Base-by-base conservation (phyloP, 2,113 vertebrate genomes). In the Urocitellus parryii region DNA sequence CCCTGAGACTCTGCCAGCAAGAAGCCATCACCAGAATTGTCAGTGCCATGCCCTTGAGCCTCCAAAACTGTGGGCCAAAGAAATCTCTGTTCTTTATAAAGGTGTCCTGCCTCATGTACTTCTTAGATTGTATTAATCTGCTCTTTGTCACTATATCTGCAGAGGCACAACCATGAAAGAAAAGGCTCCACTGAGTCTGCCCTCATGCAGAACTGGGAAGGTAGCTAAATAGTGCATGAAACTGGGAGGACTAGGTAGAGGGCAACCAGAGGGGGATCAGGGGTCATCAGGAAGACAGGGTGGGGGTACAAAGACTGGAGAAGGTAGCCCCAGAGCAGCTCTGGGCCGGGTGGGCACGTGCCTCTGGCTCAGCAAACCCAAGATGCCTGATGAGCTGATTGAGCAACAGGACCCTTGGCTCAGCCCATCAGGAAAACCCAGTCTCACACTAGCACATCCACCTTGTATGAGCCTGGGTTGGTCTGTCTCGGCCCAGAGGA, bases 291-390 rank as follows among this genome's bases (percentile, higher is more conserved):
- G 72, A 76, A 34, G 17, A 76, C 8, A 29, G 16, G 25, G 2
- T 34, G 2, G 68, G 3, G 34, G 48, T 17, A 39, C 16, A 51
- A 24, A 8, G 9, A 25, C 32, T 42, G 32, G 73, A 81, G 32
- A 81, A 25, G 9, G 61, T 0, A 0, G 45, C n/a, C 45, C 5
- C 16, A 5, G 10, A 32, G 32, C 27, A 29, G 7, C 74, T 85
- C 32, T 67, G 13, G 0, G 45, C 10, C 25, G 12, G 25, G 4
- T 29, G 42, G 18, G 48, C 2, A 0, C 16, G 13, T 16, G 45
- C 39, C 42, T 8, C 42, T n/a, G 48, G 20, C n/a, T 81, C 8
- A 4, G n/a, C 14, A 96, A 67, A 91, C 20, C 72, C 78, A 8
- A 34, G 16, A 7, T 34, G 58, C 2, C 0, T 16, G n/a, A 29